Evolutionary conservation across 2,797 vertebrate genomes (phyloP), one percentile per base, ranked within the genome.

Genomic region (Adelosebastes latens): DNA sequence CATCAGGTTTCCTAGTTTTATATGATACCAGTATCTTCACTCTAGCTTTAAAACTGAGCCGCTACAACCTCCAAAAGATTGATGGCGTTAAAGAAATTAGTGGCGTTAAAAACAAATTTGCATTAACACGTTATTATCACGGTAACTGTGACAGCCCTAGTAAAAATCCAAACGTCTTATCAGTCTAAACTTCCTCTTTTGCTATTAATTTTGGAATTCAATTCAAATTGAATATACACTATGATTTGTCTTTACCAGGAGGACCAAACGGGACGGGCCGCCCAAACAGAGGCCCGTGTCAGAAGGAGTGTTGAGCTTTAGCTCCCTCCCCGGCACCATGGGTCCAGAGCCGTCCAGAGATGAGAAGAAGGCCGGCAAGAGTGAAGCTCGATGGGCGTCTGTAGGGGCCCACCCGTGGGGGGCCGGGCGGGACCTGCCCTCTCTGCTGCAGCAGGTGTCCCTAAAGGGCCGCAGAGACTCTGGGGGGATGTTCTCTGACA

Each of bases 391-490:
- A 0, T 71, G 63, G 80, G 70, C 65, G 20, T 77, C 82, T 46
- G 58, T 81, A 2, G 79, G 69, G 7, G 14, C 77, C 0, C 75
- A 85, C 42, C 87, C 84, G 0, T 87, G 77, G 77, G 89, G 88
- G 10, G 63, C 13, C 14, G 39, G 85, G 14, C 87, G 25, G 20
- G 92, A 96, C 74, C 90, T 96, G 42, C 89, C 95, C 1, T 85
- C 91, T 4, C 85, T 95, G 62, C 52, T 96, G 87, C 91, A 96
- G 93, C 91, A 93, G 87, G 94, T 96, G 63, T 91, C 94, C 6
- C 74, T 95, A 2, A 83, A 71, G 69, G 34, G 75, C 62, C 66
- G 67, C 2, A 87, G 90, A 39, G 76, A 70, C 61, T 88, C 91
- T 1, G 75, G 71, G 8, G 86, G 80, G 8, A 68, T 72, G 52